Percentiles rank a stretch among this genome's conserved stretches.
Conservation (phyloP, 2,113 vertebrate species). For the Scartelaos histophorus region DNA sequence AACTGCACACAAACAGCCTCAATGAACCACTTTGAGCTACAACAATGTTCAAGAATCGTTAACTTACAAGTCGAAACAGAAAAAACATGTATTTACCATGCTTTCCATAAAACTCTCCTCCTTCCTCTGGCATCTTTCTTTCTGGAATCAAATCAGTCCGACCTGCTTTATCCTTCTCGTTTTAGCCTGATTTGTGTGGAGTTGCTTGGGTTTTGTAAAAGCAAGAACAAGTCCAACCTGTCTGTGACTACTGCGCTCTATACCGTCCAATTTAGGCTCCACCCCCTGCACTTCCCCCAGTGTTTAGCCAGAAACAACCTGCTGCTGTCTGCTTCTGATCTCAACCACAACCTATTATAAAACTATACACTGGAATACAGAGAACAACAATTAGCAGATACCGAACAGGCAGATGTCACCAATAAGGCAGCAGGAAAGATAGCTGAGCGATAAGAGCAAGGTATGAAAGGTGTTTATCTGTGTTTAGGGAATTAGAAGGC, state of each 20-base stretch:
- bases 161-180: neutral
- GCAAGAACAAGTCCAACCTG: slow-evolving; percentile 64
- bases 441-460: neutral
- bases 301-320: slow-evolving; percentile 26
- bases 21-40: neutral
- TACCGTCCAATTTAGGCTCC: neutral
- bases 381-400: neutral
- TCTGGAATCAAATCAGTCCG: slow-evolving; percentile 1
- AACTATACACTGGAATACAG: neutral
- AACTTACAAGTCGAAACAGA: neutral
- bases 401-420: neutral
- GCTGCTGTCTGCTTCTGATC: slow-evolving; percentile 19
- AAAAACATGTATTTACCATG: slow-evolving; percentile 48
- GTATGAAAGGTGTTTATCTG: neutral
- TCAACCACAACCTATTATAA: slow-evolving; percentile 42
- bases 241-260: slow-evolving; percentile 29
- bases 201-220: slow-evolving; percentile 10
- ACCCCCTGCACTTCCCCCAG: slow-evolving; percentile 23
- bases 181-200: slow-evolving; percentile 3
- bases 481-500: neutral
- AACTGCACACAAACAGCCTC: neutral
- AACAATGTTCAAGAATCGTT: neutral
- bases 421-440: neutral
- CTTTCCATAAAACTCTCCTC: slow-evolving; percentile 54
- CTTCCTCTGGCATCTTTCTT: slow-evolving; percentile 57